Base-by-base conservation (phyloP, 2,888 invertebrate species). In the Latrodectus hesperus region DNA sequence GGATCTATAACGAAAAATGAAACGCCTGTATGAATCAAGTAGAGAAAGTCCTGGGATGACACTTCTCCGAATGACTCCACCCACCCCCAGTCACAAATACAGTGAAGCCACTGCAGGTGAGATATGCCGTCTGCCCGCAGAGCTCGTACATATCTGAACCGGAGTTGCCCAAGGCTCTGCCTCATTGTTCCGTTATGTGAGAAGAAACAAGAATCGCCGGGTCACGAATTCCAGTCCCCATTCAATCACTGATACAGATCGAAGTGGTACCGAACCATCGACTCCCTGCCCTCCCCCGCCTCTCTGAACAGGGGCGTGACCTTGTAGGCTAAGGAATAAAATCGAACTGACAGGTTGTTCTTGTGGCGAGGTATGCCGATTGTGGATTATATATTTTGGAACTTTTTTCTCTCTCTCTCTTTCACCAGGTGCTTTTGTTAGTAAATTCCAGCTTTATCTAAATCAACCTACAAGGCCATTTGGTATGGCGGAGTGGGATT, bases 181-280 rank as follows among this genome's bases (percentile, higher is more conserved):
- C 55, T 64, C 51, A 87, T 87, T 87, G 86, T 87, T 87, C 86
- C 86, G 81, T 87, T 81, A 87, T 71, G 68, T 38, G 51, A 68
- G 53, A 78, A 85, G 38, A 78, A 64, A 64, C 55, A 84, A 78
- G 65, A 77, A 75, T 26, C 12, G 22, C 53, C 53, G 77, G 86
- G 86, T 87, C 86, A 87, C 86, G 86, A 65, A 77, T 65, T 38
- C 26, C 65, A 71, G 67, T 80, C 67, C 76, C 81, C 71, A 87
- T 87, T 87, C 86, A 87, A 87, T 87, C 86, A 87, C 86, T 87
- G 86, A 87, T 87, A 87, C 86, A 81, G 86, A 87, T 87, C 86
- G 86, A 87, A 87, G 86, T 73, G 49, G 76, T 86, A 38, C 17
- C 17, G 52, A 53, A 73, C 53, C 73, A 26, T 49, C 70, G 55